phyloP scores from a whole-genome alignment of 2,888 invertebrate species.

The Temnothorax ravouxi region DNA sequence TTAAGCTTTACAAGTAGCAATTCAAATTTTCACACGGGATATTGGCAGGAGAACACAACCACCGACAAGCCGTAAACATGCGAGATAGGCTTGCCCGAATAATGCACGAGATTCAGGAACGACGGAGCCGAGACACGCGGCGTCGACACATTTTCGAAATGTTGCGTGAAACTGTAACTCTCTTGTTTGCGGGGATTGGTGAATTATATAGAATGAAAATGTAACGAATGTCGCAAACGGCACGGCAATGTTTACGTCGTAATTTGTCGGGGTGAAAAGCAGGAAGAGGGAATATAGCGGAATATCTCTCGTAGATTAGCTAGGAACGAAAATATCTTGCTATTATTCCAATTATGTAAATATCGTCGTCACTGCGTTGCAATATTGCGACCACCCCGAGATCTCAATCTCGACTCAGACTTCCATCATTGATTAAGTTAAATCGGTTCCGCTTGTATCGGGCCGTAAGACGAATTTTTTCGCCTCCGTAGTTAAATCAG shows the following conservation, averaged over 20 bases:
- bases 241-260: conserved; percentile 30
- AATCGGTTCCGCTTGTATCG: conserved; percentile 17
- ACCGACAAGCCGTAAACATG: conserved; percentile 29
- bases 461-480: conserved; percentile 46
- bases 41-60: conserved; percentile 40
- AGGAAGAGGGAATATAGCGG: neutral
- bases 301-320: conserved; percentile 51
- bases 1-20: conserved; percentile 25
- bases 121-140: neutral
- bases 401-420: conserved; percentile 5
- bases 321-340: conserved; percentile 54
- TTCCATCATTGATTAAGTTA: conserved; percentile 58
- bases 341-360: conserved; percentile 71
- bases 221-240: conserved; percentile 18
- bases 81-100: conserved; percentile 39
- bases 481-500: conserved; percentile 22
- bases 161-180: conserved; percentile 7
- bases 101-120: conserved; percentile 27
- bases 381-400: neutral
- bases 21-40: conserved; percentile 31
- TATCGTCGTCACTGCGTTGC: conserved; percentile 44
- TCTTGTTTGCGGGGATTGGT: conserved; percentile 38
- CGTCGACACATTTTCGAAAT: conserved; percentile 45
- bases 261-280: conserved; percentile 12
- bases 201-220: conserved; percentile 9